Conservation (phyloP, 2,113 vertebrate species). For the Micronycteris hirsuta region DNA sequence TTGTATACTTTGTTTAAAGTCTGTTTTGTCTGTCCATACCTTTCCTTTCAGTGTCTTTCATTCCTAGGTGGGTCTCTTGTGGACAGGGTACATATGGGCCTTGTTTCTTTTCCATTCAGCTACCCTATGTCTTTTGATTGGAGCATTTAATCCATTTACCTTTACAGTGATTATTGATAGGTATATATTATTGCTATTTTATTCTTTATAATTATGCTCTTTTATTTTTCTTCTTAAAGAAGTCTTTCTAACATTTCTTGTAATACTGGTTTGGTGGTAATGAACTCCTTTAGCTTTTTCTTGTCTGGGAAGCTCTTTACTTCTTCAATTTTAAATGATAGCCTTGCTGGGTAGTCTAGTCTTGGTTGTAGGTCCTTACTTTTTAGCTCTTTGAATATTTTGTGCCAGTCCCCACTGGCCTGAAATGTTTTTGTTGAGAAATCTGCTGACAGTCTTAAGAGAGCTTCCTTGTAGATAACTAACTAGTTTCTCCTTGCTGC, state of each 20-base stretch:
- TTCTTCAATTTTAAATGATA: background rate
- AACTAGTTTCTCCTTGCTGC: background rate
- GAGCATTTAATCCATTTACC: background rate
- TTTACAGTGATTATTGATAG: background rate
- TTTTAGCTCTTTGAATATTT: background rate
- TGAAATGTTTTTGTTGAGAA: background rate
- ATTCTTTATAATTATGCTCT: background rate
- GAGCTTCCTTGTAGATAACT: background rate
- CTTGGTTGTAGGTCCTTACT: background rate
- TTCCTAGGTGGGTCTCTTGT: background rate
- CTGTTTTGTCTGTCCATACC: background rate
- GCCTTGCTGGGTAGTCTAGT: background rate
- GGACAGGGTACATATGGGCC: background rate
- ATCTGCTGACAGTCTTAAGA: background rate
- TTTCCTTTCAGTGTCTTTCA: background rate
- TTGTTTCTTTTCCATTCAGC: background rate
- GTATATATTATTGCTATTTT: background rate
- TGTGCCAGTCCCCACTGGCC: background rate
- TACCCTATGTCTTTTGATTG: background rate
- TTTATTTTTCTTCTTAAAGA: background rate
- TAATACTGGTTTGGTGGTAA: background rate
- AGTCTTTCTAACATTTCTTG: background rate
- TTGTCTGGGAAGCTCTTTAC: background rate
- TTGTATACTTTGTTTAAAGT: background rate
- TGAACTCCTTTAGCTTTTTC: background rate